phyloP scores from a whole-genome alignment of 2,113 vertebrate species.

The Hippocampus abdominalis region DNA sequence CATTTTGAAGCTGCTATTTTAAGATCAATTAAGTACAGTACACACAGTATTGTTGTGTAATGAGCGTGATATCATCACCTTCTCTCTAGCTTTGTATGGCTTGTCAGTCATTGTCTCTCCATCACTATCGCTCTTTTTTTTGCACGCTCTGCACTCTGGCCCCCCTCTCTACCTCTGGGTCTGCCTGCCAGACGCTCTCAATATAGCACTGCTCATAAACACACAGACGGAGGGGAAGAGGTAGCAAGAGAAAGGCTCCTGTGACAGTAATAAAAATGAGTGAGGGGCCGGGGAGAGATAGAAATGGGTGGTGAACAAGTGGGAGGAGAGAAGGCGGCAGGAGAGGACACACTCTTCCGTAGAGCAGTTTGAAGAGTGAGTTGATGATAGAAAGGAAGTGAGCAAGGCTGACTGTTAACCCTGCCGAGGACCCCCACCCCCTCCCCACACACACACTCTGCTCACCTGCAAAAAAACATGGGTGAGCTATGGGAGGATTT shows the following conservation, averaged over 20 bases:
- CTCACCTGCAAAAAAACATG: not conserved
- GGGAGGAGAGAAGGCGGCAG: conserved; percentile 47
- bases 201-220: conserved; percentile 91
- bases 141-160: conserved; percentile 55
- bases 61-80: conserved; percentile 2
- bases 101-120: conserved; percentile 13
- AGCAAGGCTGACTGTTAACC: conserved; percentile 30
- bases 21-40: not conserved
- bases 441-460: not conserved
- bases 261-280: conserved; percentile 67
- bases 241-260: conserved; percentile 48
- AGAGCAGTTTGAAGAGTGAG: conserved; percentile 32
- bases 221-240: conserved; percentile 47
- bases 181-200: conserved; percentile 86
- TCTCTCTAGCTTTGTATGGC: conserved; percentile 15
- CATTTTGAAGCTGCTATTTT: not conserved
- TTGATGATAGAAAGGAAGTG: conserved; percentile 34
- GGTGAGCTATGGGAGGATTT: not conserved
- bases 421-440: not conserved
- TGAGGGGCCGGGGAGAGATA: conserved; percentile 55
- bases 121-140: conserved; percentile 36
- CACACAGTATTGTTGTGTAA: not conserved
- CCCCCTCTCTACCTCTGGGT: conserved; percentile 67
- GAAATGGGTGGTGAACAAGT: conserved; percentile 62
- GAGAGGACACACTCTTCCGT: conserved; percentile 43